Conservation (phyloP, 2,797 vertebrate genomes). For the Pangasius macronema region DNA sequence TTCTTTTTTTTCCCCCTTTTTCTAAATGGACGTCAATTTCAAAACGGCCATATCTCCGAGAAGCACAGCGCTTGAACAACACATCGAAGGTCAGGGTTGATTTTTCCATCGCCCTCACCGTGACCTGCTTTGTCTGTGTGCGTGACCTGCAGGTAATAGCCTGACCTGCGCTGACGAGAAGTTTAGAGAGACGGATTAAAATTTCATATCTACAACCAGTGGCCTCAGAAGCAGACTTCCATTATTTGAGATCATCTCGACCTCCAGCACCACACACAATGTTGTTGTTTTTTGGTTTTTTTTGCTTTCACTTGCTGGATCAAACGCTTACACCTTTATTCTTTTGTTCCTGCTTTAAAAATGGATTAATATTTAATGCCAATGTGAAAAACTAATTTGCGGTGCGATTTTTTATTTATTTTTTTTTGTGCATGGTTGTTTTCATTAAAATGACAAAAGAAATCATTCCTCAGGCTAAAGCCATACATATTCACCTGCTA, state of each 20-base stretch:
- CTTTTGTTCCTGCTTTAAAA: slow-evolving; percentile 48
- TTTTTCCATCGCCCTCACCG: slow-evolving; percentile 29
- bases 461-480: slow-evolving; percentile 12
- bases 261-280: slow-evolving; percentile 41
- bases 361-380: slow-evolving; percentile 60
- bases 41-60: slow-evolving; percentile 1
- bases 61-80: neutral
- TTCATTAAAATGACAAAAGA: slow-evolving; percentile 48
- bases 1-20: neutral
- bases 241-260: slow-evolving; percentile 48
- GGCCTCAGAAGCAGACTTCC: slow-evolving; percentile 46
- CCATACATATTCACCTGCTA: slow-evolving; percentile 38
- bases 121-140: slow-evolving; percentile 52
- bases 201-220: slow-evolving; percentile 55
- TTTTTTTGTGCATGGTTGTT: slow-evolving; percentile 21
- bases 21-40: neutral
- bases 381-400: slow-evolving; percentile 52
- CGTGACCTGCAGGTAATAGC: slow-evolving; percentile 53
- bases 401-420: slow-evolving; percentile 49
- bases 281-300: neutral
- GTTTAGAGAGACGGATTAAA: slow-evolving; percentile 56
- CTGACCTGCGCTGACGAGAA: slow-evolving; percentile 38
- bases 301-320: slow-evolving; percentile 42
- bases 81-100: slow-evolving; percentile 13
- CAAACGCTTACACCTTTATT: slow-evolving; percentile 55